A percentile compares a stretch with the other conserved stretches of the same genome.
These are phyloP conservation scores for Bagarius yarrelli DNA, from an alignment of 2,113 vertebrate genomes.

Conservation along the genomic window DNA sequence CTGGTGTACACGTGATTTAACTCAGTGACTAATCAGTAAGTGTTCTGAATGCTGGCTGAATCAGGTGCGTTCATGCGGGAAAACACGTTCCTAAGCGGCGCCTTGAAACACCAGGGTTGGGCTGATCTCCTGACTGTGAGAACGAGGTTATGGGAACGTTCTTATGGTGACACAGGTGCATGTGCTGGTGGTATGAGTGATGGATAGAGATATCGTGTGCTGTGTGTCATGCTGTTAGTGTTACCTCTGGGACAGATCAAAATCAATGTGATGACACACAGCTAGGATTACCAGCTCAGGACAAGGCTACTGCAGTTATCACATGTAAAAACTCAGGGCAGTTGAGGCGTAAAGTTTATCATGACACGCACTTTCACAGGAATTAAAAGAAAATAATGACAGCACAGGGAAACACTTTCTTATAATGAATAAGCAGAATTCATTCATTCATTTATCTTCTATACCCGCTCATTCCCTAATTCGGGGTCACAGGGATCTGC, in stretches of 20 bases:
- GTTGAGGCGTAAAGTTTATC: conserved; percentile 4
- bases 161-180: neutral
- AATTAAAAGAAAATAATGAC: neutral
- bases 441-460: too few species aligned
- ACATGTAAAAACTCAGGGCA: neutral
- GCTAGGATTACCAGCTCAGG: neutral
- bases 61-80: conserved; percentile 2
- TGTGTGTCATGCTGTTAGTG: neutral
- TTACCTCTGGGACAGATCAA: neutral
- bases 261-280: neutral
- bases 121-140: neutral
- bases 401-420: neutral
- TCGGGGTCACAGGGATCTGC: too few species aligned
- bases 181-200: neutral
- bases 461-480: too few species aligned
- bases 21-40: neutral
- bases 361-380: neutral
- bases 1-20: neutral
- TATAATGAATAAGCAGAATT: too few species aligned
- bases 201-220: too few species aligned
- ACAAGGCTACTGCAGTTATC: neutral
- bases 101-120: neutral
- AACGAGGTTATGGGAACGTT: conserved; percentile 2
- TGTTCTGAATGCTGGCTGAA: conserved; percentile 1
- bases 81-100: neutral